Evolutionary conservation across 2,888 invertebrate genomes (phyloP).

Genomic region (Euspilapteryx auroguttella): DNA sequence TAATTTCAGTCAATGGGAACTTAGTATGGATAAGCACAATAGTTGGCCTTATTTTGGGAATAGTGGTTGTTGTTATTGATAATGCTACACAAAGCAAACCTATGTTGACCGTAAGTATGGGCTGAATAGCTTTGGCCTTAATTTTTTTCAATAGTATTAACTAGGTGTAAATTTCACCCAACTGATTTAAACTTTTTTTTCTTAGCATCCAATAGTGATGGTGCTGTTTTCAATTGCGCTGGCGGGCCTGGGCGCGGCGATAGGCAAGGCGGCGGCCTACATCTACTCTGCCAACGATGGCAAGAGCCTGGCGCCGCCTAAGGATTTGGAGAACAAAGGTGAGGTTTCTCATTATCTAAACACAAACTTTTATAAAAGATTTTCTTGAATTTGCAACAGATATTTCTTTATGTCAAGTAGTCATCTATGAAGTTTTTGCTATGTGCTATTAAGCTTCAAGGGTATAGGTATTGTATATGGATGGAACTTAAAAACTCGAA

Average conservation of each 20-base stretch:
- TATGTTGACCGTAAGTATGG: constrained; percentile 60
- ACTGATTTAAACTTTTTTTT: constrained; percentile 4
- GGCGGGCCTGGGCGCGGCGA: constrained; percentile 67
- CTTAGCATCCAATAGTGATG: constrained; percentile 74
- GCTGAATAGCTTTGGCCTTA: not conserved
- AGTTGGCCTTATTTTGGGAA: constrained; percentile 70
- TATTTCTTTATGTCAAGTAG: too few species aligned
- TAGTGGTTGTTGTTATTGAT: constrained; percentile 69
- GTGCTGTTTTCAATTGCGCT: constrained; percentile 68
- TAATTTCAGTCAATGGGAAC: constrained; percentile 69
- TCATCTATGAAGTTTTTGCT: too few species aligned
- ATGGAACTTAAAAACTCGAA: too few species aligned
- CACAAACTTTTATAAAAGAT: too few species aligned
- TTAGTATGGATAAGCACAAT: constrained; percentile 77
- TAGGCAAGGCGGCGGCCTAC: constrained; percentile 57
- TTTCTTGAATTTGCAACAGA: too few species aligned
- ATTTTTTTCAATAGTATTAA: constrained; percentile 1
- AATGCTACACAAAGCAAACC: constrained; percentile 67
- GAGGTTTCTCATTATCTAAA: too few species aligned
- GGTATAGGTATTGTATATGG: too few species aligned
- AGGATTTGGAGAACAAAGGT: constrained; percentile 39
- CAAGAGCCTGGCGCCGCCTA: constrained; percentile 42
- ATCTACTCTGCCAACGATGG: constrained; percentile 39
- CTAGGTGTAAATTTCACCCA: not conserved
- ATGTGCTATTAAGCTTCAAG: too few species aligned